Base-by-base conservation (phyloP, 2,797 vertebrate species). In the Helicolenus hilgendorfi region DNA sequence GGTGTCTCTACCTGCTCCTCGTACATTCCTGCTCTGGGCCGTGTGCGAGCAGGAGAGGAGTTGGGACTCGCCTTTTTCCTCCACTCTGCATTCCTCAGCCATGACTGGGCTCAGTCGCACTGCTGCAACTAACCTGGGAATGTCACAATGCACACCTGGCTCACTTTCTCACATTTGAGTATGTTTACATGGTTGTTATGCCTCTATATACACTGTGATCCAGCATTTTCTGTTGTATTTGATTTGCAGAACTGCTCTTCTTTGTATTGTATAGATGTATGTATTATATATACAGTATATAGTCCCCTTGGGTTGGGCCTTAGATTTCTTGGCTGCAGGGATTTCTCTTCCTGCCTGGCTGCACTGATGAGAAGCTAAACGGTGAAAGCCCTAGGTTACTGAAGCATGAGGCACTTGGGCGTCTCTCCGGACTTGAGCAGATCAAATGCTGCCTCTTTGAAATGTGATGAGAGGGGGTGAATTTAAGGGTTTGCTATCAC, bases 1-100 rank as follows among this genome's bases (percentile, higher is more conserved):
- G 14, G 71, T 88, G 92, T 95, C 86, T 93, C 84, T 95, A 95
- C 95, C 94, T 95, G 95, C 90, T 85, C 41, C 53, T 11, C 4
- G 81, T 62, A 18, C 94, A 97, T 97, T 96, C 94, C 92, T 94
- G 83, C 85, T 81, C 1, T 38, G 82, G 93, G 94, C 83, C 82
- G 86, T 69, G 71, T 69, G 73, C 9, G 88, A 94, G 82, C 85
- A 1, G 79, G 89, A 91, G 94, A 93, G 89, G 9, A 92, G 97
- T 97, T 93, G 70, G 71, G 93, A 97, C 97, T 96, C 77, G 97
- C 83, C 92, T 90, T 31, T 33, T 73, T 91, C 72, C 84, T 77
- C 62, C 13, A 18, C 71, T 79, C 81, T 71, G 69, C 96, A 97
- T 98, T 97, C 97, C 95, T 94, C 74, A 88, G 55, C 82, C 63